phyloP scores from a whole-genome alignment of 64 coral and sea anemone species.

The Pocillopora verrucosa region DNA sequence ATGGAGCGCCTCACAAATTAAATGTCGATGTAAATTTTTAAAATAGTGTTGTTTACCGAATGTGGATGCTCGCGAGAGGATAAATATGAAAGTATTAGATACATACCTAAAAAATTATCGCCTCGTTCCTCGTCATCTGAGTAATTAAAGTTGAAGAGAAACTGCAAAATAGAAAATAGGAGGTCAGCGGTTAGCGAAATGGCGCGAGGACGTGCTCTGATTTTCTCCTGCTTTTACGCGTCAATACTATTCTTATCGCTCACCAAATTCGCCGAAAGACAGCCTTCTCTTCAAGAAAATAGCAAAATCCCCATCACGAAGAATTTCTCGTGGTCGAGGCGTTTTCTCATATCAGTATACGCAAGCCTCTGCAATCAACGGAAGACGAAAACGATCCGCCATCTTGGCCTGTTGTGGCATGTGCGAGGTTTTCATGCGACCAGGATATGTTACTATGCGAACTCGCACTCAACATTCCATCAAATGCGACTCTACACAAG shows the following conservation, averaged over 20 bases:
- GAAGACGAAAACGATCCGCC: slow-evolving; percentile 16
- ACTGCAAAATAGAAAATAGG: slow-evolving; percentile 19
- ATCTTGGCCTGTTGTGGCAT: slow-evolving; percentile 1
- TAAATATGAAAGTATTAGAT: neutral
- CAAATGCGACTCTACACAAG: slow-evolving; percentile 18
- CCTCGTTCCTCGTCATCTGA: slow-evolving; percentile 73
- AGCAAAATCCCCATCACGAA: no score
- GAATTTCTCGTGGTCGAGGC: no score
- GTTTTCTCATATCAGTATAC: no score
- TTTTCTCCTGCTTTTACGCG: no score
- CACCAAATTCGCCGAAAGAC: no score
- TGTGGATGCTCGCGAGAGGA: neutral
- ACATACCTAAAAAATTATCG: slow-evolving; percentile 9
- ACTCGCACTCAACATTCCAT: slow-evolving; percentile 17
- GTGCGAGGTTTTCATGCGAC: neutral
- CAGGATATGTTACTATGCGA: slow-evolving; percentile 9
- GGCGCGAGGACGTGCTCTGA: no score
- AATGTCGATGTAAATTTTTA: no score
- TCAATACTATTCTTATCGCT: no score
- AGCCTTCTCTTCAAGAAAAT: no score
- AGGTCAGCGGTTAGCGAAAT: no score
- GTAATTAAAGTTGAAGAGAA: slow-evolving; percentile 72
- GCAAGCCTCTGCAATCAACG: slow-evolving; percentile 1
- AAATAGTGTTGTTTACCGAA: no score
- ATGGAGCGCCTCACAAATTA: neutral